These are phyloP conservation scores for Galaxea fascicularis DNA, from an alignment of 92 coral and sea anemone species.

Conservation along the genomic window DNA sequence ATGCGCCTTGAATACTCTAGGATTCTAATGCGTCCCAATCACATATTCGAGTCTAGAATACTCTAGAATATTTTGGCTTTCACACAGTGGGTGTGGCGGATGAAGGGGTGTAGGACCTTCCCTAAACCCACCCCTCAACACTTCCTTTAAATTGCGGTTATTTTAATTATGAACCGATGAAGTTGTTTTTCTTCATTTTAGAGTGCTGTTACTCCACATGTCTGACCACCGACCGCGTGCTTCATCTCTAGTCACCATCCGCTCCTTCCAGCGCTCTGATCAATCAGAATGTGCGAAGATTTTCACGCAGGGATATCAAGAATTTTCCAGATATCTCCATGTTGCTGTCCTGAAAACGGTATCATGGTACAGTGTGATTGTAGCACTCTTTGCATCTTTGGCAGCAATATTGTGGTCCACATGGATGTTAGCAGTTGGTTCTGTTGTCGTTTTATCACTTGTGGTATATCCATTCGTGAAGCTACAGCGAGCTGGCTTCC, in stretches of 20 bases:
- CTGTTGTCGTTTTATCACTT: conserved; percentile 42
- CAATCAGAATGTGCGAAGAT: conserved; percentile 64
- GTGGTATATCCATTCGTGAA: conserved; percentile 52
- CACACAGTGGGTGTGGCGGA: no score
- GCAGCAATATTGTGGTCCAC: conserved; percentile 62
- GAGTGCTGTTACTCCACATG: neutral
- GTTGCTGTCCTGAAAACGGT: conserved; percentile 39
- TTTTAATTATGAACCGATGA: neutral
- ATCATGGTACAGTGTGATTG: conserved; percentile 42
- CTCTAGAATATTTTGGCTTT: no score
- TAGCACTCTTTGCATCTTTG: conserved; percentile 40
- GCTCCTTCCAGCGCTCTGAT: conserved; percentile 64
- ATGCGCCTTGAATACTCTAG: no score
- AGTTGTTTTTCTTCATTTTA: neutral
- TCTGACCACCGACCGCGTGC: neutral
- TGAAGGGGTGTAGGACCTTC: no score
- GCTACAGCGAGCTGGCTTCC: conserved; percentile 16
- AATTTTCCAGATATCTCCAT: conserved; percentile 26
- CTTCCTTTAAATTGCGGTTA: no score
- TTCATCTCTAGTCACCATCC: conserved; percentile 29
- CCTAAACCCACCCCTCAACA: no score
- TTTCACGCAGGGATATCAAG: conserved; percentile 66
- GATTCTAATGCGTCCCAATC: no score
- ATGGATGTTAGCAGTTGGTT: conserved; percentile 64
- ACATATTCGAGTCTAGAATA: no score